Conservation (phyloP, 2,888 invertebrate species). For the Galerucella calmariensis region DNA sequence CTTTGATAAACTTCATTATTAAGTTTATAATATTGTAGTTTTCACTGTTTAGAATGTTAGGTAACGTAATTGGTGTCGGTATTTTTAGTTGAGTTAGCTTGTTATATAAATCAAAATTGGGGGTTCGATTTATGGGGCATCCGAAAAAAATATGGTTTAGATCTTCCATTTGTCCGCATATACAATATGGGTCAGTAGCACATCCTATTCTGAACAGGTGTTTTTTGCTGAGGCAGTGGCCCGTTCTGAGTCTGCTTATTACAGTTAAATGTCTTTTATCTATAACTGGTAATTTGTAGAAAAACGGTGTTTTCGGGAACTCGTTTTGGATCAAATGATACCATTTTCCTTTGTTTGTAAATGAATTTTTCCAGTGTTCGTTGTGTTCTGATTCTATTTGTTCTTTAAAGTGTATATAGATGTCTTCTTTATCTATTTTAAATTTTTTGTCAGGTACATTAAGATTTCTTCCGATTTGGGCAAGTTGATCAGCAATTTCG, state of each 20-base stretch:
- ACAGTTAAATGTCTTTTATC: not conserved
- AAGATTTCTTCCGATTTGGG: conserved; percentile 16
- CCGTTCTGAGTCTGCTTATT: not conserved
- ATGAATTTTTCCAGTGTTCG: not conserved
- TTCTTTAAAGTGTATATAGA: not conserved
- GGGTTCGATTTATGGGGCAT: no score
- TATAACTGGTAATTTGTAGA: not conserved
- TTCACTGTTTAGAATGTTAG: no score
- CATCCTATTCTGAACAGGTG: not conserved
- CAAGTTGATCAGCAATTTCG: conserved; percentile 21
- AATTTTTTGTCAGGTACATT: not conserved
- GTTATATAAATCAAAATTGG: no score
- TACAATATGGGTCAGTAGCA: no score
- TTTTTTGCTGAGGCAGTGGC: not conserved
- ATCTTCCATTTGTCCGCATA: no score
- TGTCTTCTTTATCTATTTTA: conserved; percentile 5
- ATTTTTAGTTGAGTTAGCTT: no score
- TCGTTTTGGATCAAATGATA: not conserved
- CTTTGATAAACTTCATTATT: no score
- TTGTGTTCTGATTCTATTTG: not conserved
- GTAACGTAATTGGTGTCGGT: no score
- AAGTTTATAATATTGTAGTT: no score
- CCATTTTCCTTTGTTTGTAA: not conserved
- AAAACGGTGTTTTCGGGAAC: not conserved
- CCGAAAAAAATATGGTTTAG: no score